These are phyloP conservation scores for Chaetorhynchus papuensis DNA, from an alignment of 2,113 vertebrate genomes.

Conservation along the genomic window DNA sequence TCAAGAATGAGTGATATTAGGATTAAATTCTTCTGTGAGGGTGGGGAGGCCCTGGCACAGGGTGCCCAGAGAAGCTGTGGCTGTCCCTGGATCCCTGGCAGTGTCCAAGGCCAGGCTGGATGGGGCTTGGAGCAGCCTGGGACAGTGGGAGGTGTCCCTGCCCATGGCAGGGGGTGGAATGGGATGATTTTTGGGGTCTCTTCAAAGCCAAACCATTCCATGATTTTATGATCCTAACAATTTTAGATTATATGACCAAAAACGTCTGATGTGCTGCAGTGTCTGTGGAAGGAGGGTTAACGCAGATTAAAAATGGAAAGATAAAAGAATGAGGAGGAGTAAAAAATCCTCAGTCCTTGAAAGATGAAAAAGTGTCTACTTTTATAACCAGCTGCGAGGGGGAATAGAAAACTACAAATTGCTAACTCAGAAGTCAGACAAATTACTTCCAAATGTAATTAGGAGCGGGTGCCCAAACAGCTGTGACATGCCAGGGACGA, in stretches of 20 bases:
- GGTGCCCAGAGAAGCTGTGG: background rate
- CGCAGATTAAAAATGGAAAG: background rate
- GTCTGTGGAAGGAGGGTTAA: background rate
- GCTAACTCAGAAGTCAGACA: background rate
- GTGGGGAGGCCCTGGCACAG: background rate
- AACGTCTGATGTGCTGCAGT: background rate
- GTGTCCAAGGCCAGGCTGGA: background rate
- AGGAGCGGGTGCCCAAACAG: background rate
- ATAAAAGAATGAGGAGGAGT: background rate
- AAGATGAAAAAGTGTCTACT: background rate
- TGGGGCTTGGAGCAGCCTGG: background rate
- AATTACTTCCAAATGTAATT: slow-evolving; percentile 9
- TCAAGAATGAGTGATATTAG: background rate
- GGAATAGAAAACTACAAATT: background rate
- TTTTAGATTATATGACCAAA: background rate
- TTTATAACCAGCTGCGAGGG: background rate
- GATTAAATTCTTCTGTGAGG: background rate
- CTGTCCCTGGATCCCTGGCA: background rate
- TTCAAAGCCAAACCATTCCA: background rate
- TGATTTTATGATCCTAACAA: background rate
- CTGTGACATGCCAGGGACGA: background rate
- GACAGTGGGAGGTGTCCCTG: background rate
- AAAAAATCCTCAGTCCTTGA: background rate
- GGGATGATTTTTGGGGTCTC: background rate
- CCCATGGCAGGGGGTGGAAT: background rate